phyloP scores from a whole-genome alignment of 2,888 invertebrate species.

The Gari tellinella region DNA sequence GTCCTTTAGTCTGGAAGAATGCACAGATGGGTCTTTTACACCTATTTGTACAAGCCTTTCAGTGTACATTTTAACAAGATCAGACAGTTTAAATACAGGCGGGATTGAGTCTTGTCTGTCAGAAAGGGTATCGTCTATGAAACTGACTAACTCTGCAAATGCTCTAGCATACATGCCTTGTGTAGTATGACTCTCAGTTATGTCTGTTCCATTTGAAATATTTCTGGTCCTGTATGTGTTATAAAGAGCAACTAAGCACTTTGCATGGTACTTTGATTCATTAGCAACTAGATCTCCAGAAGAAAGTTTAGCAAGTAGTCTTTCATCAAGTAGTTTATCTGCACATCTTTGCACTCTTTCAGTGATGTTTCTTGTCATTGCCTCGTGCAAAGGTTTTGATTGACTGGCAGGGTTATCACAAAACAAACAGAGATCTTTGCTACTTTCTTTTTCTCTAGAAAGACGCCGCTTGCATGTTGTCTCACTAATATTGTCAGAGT shows the following conservation, averaged over 20 bases:
- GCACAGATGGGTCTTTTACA: background rate
- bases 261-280: too few relatives aligned
- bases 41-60: background rate
- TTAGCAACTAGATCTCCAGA: too few relatives aligned
- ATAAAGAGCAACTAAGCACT: too few relatives aligned
- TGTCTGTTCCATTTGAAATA: too few relatives aligned
- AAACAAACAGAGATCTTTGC: too few relatives aligned
- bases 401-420: conserved; percentile 6
- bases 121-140: background rate
- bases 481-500: too few relatives aligned
- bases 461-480: too few relatives aligned
- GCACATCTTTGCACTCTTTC: background rate
- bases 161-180: background rate
- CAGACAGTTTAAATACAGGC: conserved; percentile 12
- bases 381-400: conserved; percentile 1
- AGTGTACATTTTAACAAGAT: background rate
- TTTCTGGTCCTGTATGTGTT: too few relatives aligned
- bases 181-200: too few relatives aligned
- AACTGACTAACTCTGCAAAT: conserved; percentile 5
- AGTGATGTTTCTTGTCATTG: background rate
- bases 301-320: background rate
- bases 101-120: background rate
- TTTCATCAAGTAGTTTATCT: background rate
- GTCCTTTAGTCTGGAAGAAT: conserved; percentile 9
- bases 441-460: too few relatives aligned